phyloP scores from a whole-genome alignment of 2,888 invertebrate genomes.

The Bellardia bayeri region DNA sequence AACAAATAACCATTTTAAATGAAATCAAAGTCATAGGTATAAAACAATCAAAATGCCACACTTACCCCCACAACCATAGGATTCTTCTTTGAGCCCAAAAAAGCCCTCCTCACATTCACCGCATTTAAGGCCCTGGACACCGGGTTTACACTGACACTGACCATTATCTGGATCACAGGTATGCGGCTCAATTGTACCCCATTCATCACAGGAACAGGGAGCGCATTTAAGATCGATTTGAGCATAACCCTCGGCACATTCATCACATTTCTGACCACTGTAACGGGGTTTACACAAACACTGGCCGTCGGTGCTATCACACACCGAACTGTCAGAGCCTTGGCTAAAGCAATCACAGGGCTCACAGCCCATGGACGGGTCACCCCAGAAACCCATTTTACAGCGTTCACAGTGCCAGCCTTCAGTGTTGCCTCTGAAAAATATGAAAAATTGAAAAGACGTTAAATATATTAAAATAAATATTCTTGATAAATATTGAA shows the following conservation, averaged over 20 bases:
- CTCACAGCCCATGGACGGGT: constrained; percentile 88
- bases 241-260: constrained; percentile 88
- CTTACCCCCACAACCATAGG: constrained; percentile 82
- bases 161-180: constrained; percentile 92
- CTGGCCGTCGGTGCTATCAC: constrained; percentile 90
- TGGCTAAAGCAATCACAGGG: constrained; percentile 91
- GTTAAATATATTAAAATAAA: neutral
- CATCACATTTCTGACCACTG: constrained; percentile 89
- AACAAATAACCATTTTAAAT: constrained; percentile 6
- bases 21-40: neutral
- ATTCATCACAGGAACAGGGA: constrained; percentile 90
- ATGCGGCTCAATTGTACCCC: constrained; percentile 87
- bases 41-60: constrained; percentile 61
- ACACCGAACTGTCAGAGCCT: constrained; percentile 89
- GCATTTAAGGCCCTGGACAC: constrained; percentile 92
- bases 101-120: constrained; percentile 89
- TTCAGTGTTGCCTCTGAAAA: constrained; percentile 85
- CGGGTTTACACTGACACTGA: constrained; percentile 90
- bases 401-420: constrained; percentile 90
- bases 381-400: constrained; percentile 88
- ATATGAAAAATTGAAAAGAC: neutral
- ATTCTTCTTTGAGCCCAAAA: constrained; percentile 86
- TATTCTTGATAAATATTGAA: neutral
- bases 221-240: constrained; percentile 92
- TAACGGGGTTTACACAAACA: constrained; percentile 91